Percentiles rank a stretch among this genome's conserved stretches.
phyloP scores from a whole-genome alignment of 2,888 invertebrate genomes.

The Tinea pellionella region DNA sequence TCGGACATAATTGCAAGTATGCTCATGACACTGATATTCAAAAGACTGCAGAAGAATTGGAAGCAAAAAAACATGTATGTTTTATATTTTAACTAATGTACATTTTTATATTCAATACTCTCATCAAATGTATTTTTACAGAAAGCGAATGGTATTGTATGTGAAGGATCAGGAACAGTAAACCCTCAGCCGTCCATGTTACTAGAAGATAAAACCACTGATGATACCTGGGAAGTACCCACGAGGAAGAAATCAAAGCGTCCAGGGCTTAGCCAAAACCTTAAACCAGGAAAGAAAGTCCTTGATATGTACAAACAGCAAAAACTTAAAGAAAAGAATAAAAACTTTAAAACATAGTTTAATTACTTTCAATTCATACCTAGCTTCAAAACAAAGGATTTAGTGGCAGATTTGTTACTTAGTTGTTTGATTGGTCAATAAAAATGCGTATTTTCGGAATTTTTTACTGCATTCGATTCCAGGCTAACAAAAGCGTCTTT shows the following conservation, averaged over 20 bases:
- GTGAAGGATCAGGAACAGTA: conserved; percentile 51
- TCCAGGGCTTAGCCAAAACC: conserved; percentile 80
- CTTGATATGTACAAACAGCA: conserved; percentile 81
- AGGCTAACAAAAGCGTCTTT: no score
- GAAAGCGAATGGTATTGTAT: conserved; percentile 48
- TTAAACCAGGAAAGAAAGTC: conserved; percentile 88
- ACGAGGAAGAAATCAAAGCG: conserved; percentile 75
- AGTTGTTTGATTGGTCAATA: no score
- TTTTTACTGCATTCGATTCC: no score
- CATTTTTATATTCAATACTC: neutral
- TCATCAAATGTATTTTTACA: conserved; percentile 24
- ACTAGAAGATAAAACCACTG: conserved; percentile 36
- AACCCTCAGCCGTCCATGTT: conserved; percentile 31
- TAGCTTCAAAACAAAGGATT: no score
- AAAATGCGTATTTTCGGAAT: no score
- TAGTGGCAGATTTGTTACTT: no score
- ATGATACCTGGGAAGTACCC: conserved; percentile 56
- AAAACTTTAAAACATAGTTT: conserved; percentile 24
- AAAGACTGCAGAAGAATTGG: conserved; percentile 69
- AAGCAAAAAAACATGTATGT: conserved; percentile 62
- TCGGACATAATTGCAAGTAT: conserved; percentile 92
- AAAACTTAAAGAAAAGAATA: conserved; percentile 56
- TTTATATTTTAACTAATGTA: neutral
- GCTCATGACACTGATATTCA: conserved; percentile 91
- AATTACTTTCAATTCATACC: conserved; percentile 16